Conservation (phyloP, 2,888 invertebrate genomes). For the Spicauda simplicius region DNA sequence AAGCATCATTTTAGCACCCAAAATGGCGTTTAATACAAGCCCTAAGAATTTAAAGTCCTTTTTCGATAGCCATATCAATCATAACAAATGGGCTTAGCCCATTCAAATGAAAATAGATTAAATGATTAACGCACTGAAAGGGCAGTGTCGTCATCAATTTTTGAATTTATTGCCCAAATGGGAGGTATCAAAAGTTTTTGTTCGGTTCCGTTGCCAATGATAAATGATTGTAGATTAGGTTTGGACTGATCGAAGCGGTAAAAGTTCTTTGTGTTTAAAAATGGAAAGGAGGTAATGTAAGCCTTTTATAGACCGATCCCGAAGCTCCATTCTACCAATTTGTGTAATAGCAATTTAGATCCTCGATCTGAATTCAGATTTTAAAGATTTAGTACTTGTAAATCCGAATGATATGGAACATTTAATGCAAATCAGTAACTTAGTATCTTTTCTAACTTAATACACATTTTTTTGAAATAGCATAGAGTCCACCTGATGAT, state of each 20-base stretch:
- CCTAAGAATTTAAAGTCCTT: background rate
- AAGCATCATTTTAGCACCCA: constrained; percentile 21
- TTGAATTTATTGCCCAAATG: constrained; percentile 24
- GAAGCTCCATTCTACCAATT: too few relatives aligned
- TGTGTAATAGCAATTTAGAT: too few relatives aligned
- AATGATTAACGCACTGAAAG: constrained; percentile 26
- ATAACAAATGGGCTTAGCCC: constrained; percentile 25
- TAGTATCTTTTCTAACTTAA: too few relatives aligned
- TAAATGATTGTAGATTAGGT: constrained; percentile 9
- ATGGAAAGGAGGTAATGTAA: background rate
- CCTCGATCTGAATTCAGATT: too few relatives aligned
- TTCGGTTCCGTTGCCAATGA: constrained; percentile 2
- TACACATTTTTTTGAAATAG: too few relatives aligned
- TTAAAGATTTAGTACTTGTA: too few relatives aligned
- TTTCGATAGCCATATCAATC: constrained; percentile 32
- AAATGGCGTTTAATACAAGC: constrained; percentile 11
- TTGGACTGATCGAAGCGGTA: background rate
- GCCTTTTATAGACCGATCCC: too few relatives aligned
- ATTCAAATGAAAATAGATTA: constrained; percentile 37
- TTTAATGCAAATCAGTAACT: too few relatives aligned
- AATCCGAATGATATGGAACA: too few relatives aligned
- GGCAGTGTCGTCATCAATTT: constrained; percentile 23
- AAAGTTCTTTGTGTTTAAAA: background rate
- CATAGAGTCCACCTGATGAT: too few relatives aligned
- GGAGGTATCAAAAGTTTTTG: constrained; percentile 10